phyloP scores from a whole-genome alignment of 2,888 invertebrate species.

The Drosophila rellima region DNA sequence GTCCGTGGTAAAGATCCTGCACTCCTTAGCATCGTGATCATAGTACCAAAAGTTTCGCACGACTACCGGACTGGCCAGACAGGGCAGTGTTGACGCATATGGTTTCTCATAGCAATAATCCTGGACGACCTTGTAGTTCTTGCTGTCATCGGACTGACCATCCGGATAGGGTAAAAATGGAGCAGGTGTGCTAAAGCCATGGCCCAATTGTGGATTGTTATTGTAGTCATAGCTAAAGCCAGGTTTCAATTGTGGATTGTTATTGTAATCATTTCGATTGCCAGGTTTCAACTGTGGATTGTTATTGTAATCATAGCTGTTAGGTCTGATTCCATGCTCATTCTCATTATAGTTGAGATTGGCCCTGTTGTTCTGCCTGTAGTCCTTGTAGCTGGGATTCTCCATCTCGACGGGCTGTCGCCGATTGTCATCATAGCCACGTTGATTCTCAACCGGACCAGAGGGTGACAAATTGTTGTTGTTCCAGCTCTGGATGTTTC shows the following conservation, averaged over 20 bases:
- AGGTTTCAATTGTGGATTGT: conserved; percentile 6
- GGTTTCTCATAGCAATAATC: conserved; percentile 75
- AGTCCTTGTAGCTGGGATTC: conserved; percentile 3
- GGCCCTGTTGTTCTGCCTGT: conserved; percentile 7
- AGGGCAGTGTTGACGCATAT: conserved; percentile 52
- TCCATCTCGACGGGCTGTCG: conserved; percentile 20
- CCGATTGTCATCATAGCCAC: conserved; percentile 24
- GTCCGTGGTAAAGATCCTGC: conserved; percentile 81
- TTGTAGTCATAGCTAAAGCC: conserved; percentile 19
- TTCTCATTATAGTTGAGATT: conserved; percentile 9
- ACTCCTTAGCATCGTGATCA: conserved; percentile 73
- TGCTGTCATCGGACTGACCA: conserved; percentile 23
- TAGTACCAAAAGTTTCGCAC: conserved; percentile 81
- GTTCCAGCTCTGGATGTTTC: conserved; percentile 26
- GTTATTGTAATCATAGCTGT: conserved; percentile 22
- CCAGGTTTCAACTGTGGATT: conserved; percentile 6
- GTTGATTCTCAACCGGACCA: background rate
- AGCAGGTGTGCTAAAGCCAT: conserved; percentile 28
- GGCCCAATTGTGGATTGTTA: conserved; percentile 10
- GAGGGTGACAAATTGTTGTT: conserved; percentile 10
- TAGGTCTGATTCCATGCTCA: conserved; percentile 1
- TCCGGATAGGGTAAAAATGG: conserved; percentile 37
- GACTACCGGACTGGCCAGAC: conserved; percentile 59
- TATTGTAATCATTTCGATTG: conserved; percentile 16
- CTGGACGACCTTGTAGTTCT: conserved; percentile 67